Evolutionary conservation across 2,888 invertebrate species (phyloP).

Genomic region (Meteorus cinctellus): DNA sequence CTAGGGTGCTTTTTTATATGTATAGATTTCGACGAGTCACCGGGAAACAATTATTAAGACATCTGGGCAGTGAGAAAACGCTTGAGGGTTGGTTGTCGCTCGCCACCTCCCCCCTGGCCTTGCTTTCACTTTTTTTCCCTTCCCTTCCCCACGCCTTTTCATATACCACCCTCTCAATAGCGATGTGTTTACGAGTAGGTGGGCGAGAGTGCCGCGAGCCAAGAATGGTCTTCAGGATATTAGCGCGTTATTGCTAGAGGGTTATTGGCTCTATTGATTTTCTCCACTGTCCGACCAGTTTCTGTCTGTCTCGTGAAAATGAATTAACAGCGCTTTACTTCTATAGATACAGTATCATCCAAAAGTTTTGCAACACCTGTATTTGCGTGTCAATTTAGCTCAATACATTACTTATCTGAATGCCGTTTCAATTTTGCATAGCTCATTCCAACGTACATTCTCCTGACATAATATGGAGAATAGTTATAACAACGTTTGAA

Average conservation of each 20-base stretch:
- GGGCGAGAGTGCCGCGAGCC: slow-evolving; percentile 53
- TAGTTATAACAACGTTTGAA: neutral
- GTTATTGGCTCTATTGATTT: slow-evolving; percentile 70
- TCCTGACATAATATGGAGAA: too few species aligned
- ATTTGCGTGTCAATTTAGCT: neutral
- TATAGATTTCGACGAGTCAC: slow-evolving; percentile 51
- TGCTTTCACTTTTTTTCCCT: slow-evolving; percentile 26
- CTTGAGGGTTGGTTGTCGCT: slow-evolving; percentile 21
- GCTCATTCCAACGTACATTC: too few species aligned
- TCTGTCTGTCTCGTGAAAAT: slow-evolving; percentile 56
- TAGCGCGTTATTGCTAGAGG: slow-evolving; percentile 67
- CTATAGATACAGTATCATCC: slow-evolving; percentile 16
- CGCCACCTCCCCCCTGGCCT: slow-evolving; percentile 32
- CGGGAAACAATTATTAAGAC: slow-evolving; percentile 56
- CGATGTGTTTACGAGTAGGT: slow-evolving; percentile 49
- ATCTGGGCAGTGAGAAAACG: slow-evolving; percentile 49
- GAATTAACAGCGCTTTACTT: slow-evolving; percentile 59
- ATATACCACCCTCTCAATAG: slow-evolving; percentile 27
- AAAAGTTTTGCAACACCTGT: neutral
- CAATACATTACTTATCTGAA: neutral
- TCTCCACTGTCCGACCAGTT: slow-evolving; percentile 51
- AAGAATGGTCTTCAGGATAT: slow-evolving; percentile 70
- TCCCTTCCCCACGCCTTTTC: slow-evolving; percentile 38
- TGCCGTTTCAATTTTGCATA: too few species aligned
- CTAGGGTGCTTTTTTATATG: slow-evolving; percentile 25